Conservation (phyloP, 2,113 vertebrate species). For the Campylorhamphus procurvoides region DNA sequence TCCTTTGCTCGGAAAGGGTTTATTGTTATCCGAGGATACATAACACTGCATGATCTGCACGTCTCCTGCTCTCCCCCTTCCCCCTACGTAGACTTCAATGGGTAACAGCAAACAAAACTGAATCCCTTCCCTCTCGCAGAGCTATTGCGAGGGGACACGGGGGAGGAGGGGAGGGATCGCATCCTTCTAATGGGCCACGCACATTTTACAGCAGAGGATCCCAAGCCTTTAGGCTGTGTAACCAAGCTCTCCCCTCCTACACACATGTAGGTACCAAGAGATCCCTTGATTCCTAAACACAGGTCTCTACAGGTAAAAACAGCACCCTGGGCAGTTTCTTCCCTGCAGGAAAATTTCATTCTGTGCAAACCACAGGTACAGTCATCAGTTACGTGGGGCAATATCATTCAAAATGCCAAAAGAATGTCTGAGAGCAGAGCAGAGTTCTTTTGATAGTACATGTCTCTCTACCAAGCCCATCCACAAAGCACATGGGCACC, state of each 20-base stretch:
- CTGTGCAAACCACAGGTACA: neutral
- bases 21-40: constrained; percentile 2
- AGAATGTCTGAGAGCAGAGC: neutral
- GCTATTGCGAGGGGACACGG: neutral
- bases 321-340: neutral
- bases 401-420: neutral
- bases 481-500: fast-evolving
- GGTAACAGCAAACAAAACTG: neutral
- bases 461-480: neutral
- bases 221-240: neutral
- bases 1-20: neutral
- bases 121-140: neutral
- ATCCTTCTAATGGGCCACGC: neutral
- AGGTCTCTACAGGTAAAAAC: neutral
- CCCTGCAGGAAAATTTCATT: neutral
- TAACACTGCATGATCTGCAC: constrained; percentile 13
- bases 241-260: neutral
- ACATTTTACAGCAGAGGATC: neutral
- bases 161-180: neutral
- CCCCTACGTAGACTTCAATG: neutral
- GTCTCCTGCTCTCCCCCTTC: neutral
- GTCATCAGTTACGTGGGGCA: neutral
- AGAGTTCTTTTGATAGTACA: neutral
- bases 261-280: neutral
- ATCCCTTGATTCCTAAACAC: neutral